Conservation (phyloP, 2,888 invertebrate genomes). For the Spilosoma lubricipeda region DNA sequence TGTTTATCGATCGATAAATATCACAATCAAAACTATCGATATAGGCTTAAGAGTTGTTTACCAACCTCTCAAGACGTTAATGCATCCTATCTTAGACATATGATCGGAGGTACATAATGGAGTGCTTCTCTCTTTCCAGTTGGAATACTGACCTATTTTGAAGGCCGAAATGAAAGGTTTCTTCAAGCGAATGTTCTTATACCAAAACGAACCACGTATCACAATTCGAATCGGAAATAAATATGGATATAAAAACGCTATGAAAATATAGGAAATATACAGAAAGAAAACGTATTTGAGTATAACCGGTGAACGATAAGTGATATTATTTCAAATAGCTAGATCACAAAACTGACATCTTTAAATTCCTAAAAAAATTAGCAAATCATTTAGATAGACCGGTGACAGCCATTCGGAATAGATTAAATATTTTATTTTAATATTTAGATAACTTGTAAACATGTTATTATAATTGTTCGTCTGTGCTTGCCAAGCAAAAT, state of each 20-base stretch:
- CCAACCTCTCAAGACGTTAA: conserved; percentile 39
- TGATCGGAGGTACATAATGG: conserved; percentile 24
- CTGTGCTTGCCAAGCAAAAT: neutral
- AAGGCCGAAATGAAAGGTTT: too few relatives aligned
- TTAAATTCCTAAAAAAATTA: too few relatives aligned
- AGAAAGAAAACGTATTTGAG: neutral
- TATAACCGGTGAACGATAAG: neutral
- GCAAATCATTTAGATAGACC: too few relatives aligned
- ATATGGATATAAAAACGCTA: neutral
- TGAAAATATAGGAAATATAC: neutral
- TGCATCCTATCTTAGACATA: conserved; percentile 23
- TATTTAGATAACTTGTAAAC: neutral
- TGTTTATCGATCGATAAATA: neutral
- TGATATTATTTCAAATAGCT: neutral
- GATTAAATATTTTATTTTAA: neutral
- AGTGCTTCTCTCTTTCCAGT: conserved; percentile 8
- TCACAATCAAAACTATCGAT: neutral
- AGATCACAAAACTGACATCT: neutral
- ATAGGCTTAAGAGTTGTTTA: conserved; percentile 33
- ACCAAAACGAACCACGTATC: too few relatives aligned
- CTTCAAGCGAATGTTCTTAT: too few relatives aligned
- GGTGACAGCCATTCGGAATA: neutral
- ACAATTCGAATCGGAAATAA: too few relatives aligned
- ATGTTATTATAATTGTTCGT: neutral
- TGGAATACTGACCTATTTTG: neutral